Conservation (phyloP, 2,113 vertebrate genomes). For the Phyllostomus hastatus region DNA sequence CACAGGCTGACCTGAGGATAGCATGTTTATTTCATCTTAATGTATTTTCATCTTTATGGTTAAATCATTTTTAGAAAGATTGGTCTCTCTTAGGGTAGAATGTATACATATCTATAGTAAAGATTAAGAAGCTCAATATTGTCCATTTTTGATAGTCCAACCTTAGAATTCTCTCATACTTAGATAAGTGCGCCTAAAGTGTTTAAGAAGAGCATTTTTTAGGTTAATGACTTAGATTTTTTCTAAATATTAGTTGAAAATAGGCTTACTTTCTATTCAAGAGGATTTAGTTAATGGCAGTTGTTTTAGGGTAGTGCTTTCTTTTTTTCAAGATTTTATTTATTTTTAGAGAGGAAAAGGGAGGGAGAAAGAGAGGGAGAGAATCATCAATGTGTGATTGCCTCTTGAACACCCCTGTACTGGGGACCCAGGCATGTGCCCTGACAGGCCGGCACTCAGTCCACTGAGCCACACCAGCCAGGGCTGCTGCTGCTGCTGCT, state of each 20-base stretch:
- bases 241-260: slow-evolving; percentile 17
- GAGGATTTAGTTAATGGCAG: not conserved
- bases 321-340: too few relatives aligned
- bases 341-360: too few relatives aligned
- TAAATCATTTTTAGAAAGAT: not conserved
- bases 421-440: too few relatives aligned
- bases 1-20: not conserved
- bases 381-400: too few relatives aligned
- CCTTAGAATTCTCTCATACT: not conserved
- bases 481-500: too few relatives aligned
- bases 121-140: not conserved
- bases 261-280: not conserved
- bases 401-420: too few relatives aligned
- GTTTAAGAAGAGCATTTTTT: not conserved
- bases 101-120: not conserved
- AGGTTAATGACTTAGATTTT: not conserved
- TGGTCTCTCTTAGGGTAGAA: not conserved
- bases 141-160: not conserved
- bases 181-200: slow-evolving; percentile 17
- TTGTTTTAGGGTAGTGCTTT: not conserved
- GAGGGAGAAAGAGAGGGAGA: too few relatives aligned
- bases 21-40: not conserved
- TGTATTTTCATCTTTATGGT: not conserved
- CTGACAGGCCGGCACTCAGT: too few relatives aligned
- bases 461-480: too few relatives aligned